Base-by-base conservation (phyloP, 2,888 invertebrate genomes). In the Oligia fasciuncula region DNA sequence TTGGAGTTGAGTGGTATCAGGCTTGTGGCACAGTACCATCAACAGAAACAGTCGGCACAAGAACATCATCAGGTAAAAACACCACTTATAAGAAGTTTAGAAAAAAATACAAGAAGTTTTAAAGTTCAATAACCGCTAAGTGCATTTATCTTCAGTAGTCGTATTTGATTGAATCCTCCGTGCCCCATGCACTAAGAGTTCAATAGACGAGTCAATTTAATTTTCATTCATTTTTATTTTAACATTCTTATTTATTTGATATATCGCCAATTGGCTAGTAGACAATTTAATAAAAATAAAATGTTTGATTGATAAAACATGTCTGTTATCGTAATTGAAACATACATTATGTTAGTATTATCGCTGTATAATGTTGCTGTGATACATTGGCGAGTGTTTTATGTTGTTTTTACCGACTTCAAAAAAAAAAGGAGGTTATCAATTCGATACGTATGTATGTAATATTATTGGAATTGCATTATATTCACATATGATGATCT, bases 1-100 rank as follows among this genome's bases (percentile, higher is more conserved):
- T 94, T 98, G 91, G 98, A 98, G 91, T 95, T 97, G 77, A 98
- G 98, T 80, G 98, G 98, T 60, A 97, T 98, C 84, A 97, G 97
- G 76, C 93, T 97, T 66, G 97, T 98, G 76, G 95, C 98, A 19
- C 97, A 97, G 89, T 95, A 97, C 73, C 92, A 94, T 51, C 93
- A 94, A 74, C 94, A 94, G 89, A 91, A 91, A 70, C 84, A 87
- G 70, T 67, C 76, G 17, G 82, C 82, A 29, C 80, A 80, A 76
- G 80, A 81, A 49, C 80, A 85, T 5, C 80, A 84, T 13, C 85
- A 86, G 85, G 85, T 87, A 86, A 78, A 68, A 62, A 43, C n/a
- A 43, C 23, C 17, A 51, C 60, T 17, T 35, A 4, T 46, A 51
- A 23, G 0, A 65, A 23, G 6, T 23, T 8, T 49, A n/a, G 13